Evolutionary conservation across 2,888 invertebrate genomes (phyloP), one percentile per base, ranked within the genome.

Genomic region (Torymus auratus): DNA sequence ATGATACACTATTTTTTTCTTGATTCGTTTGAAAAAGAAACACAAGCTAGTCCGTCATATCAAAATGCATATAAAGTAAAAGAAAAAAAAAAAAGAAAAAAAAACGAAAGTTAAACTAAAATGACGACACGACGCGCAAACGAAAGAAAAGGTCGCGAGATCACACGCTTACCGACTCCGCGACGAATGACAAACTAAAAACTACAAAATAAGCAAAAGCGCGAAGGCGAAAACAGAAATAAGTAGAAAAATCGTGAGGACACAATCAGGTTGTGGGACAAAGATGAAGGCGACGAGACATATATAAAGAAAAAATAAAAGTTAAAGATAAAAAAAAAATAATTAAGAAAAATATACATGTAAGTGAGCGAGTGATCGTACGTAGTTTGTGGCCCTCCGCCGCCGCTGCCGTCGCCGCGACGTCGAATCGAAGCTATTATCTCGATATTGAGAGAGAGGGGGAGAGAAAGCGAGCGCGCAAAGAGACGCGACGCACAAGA

Each of bases 381-480:
- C 15, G 17, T 73, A 69, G 62, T 62, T 70, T 23, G 78, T 76
- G 76, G 81, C 83, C 41, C 82, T 84, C 83, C 83, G 83, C 77
- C 83, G 82, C 80, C 56, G 20, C 52, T 53, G 53, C 5, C 41
- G 41, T 41, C 41, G 3, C 11, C n/a, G 56, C 15, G 52, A 23
- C 55, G 28, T 17, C 15, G 52, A 67, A 23, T 17, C 15, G 52
- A 67, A 23, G 62, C 67, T 64, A 58, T 60, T 17, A 41, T 41
- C 41, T 41, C 41, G 60, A 56, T 14, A 10, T 53, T 12, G 13
- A 52, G n/a, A n/a, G 67, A 12, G 15, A 17, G 52, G 15, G 62
- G 64, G 14, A 56, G 17, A 71, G 28, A 78, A 71, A 60, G 62
- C 62, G 53, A 71, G 41, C 41, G 41, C 41, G 41, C 41, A 41